A percentile compares a stretch with the other conserved stretches of the same genome.
phyloP scores from a whole-genome alignment of 2,797 vertebrate genomes.

The Chelon auratus region DNA sequence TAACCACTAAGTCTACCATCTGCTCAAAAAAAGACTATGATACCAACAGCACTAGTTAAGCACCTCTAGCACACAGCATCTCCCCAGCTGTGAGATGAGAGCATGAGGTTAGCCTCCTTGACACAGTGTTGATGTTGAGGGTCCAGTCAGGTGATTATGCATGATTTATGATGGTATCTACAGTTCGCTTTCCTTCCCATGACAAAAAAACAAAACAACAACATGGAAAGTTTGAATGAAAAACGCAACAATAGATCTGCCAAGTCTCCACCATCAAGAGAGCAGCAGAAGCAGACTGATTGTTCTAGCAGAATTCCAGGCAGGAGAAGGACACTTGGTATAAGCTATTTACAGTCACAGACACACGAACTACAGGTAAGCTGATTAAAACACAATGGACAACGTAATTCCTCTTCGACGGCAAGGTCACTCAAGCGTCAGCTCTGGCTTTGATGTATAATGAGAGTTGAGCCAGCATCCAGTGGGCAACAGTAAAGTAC shows the following conservation, averaged over 20 bases:
- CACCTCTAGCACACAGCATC: slow-evolving; percentile 17
- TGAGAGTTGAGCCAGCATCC: neutral
- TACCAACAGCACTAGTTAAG: slow-evolving; percentile 38
- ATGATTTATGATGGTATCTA: slow-evolving; percentile 42
- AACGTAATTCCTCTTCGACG: slow-evolving; percentile 20
- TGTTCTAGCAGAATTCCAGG: slow-evolving; percentile 19
- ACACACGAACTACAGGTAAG: slow-evolving; percentile 22
- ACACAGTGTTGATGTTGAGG: slow-evolving; percentile 25
- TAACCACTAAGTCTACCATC: slow-evolving; percentile 73
- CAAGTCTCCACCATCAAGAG: neutral
- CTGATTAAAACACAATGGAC: slow-evolving; percentile 29
- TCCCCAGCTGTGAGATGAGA: slow-evolving; percentile 20
- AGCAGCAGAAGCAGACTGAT: slow-evolving; percentile 26
- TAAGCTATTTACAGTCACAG: slow-evolving; percentile 1
- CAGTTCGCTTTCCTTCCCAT: slow-evolving; percentile 16
- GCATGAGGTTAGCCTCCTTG: slow-evolving; percentile 21
- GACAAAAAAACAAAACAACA: slow-evolving; percentile 12
- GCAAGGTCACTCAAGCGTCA: slow-evolving; percentile 15
- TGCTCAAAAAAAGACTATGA: slow-evolving; percentile 63
- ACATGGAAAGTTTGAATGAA: too few relatives aligned
- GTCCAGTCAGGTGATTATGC: slow-evolving; percentile 30
- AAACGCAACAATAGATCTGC: too few relatives aligned
- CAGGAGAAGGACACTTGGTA: slow-evolving; percentile 1
- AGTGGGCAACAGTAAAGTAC: neutral
- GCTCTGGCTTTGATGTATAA: neutral